A percentile compares a stretch with the other conserved stretches of the same genome.
These are phyloP conservation scores for Caenorhabditis virilis DNA, from an alignment of 2,888 invertebrate species.

Conservation along the genomic window DNA sequence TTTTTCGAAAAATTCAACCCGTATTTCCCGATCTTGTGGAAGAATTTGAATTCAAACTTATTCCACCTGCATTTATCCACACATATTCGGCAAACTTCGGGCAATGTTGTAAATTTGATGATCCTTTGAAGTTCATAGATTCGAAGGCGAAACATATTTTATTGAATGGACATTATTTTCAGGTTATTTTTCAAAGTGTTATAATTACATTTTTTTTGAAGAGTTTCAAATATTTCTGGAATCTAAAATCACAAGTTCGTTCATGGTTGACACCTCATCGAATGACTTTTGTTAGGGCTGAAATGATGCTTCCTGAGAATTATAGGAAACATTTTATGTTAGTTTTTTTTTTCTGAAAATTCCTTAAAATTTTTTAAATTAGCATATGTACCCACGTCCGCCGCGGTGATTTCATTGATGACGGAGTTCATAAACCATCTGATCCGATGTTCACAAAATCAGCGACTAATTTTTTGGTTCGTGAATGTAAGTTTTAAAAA, in stretches of 20 bases:
- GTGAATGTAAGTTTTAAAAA: conserved; percentile 8
- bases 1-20: background rate
- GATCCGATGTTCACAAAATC: conserved; percentile 11
- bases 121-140: background rate
- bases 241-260: background rate
- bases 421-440: conserved; percentile 16
- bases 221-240: conserved; percentile 1
- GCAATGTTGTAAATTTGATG: background rate
- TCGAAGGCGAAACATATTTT: background rate
- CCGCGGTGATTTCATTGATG: conserved; percentile 23
- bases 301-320: background rate
- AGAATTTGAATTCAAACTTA: background rate
- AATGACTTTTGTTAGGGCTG: background rate
- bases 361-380: conserved; percentile 7
- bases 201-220: background rate
- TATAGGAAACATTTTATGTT: background rate
- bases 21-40: background rate
- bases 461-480: conserved; percentile 13
- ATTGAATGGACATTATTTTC: background rate
- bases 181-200: background rate
- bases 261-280: background rate
- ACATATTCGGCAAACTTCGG: background rate
- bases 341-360: background rate
- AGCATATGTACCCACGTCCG: conserved; percentile 27
- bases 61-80: background rate